Evolutionary conservation across 1,140 invertebrate species (phyloP).

Genomic region (Sitobion miscanthi): DNA sequence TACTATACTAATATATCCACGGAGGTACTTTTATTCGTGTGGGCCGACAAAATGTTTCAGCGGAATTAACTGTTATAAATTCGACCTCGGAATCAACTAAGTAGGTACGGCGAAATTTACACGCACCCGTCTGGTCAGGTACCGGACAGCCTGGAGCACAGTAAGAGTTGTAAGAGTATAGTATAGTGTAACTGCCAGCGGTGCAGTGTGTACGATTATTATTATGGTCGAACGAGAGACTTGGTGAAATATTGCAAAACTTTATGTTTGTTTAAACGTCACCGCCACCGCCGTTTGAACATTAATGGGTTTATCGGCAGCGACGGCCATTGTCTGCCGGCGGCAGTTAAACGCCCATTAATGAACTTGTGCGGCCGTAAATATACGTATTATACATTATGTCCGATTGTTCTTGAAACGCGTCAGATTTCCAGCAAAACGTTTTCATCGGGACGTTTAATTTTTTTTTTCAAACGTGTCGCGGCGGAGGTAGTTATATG

Average conservation of each 20-base stretch:
- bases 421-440: neutral
- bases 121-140: too few relatives aligned
- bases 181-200: neutral
- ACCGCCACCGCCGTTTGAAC: neutral
- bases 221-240: neutral
- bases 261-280: conserved; percentile 18
- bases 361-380: conserved; percentile 3
- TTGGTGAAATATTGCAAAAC: neutral
- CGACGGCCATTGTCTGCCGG: neutral
- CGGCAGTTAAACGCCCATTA: conserved; percentile 6
- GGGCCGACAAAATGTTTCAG: neutral
- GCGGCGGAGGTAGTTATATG: neutral
- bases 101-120: neutral
- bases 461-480: neutral
- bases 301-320: conserved; percentile 9
- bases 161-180: neutral
- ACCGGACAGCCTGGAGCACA: neutral
- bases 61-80: neutral
- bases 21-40: too few relatives aligned
- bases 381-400: neutral
- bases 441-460: neutral
- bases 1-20: too few relatives aligned
- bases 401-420: neutral
- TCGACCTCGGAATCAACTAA: neutral
- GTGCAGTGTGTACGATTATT: neutral